Evolutionary conservation across 2,888 invertebrate species (phyloP).

Genomic region (Amiota communis): DNA sequence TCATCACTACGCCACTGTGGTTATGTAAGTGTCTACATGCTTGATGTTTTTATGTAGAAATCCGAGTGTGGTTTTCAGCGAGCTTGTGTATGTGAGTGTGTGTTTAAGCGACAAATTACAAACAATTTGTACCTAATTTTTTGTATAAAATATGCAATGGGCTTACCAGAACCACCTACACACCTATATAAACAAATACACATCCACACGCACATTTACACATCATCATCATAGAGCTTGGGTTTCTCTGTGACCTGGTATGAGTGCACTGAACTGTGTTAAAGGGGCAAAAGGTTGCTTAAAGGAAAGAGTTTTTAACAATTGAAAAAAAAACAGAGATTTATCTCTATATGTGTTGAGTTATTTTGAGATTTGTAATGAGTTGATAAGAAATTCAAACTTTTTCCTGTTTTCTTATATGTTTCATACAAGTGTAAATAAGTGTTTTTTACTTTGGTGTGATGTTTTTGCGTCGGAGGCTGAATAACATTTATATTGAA

Average conservation of each 20-base stretch:
- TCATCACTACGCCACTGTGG: no score
- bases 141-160: conserved; percentile 48
- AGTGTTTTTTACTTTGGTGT: no score
- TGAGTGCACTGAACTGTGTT: conserved; percentile 3
- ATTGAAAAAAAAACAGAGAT: not conserved
- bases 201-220: no score
- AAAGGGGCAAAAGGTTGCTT: not conserved
- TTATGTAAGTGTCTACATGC: not conserved
- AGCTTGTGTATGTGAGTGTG: not conserved
- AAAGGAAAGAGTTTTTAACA: not conserved
- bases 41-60: conserved; percentile 6
- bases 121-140: conserved; percentile 60
- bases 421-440: no score
- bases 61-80: conserved; percentile 25
- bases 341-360: no score
- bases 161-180: conserved; percentile 2
- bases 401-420: no score
- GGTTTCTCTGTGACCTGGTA: conserved; percentile 1
- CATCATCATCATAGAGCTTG: not conserved
- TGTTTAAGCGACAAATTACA: conserved; percentile 54
- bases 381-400: no score
- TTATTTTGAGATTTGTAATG: no score
- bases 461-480: no score
- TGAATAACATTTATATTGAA: no score
- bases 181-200: no score